Evolutionary conservation across 2,797 vertebrate genomes (phyloP).

Genomic region (Aeoliscus strigatus): DNA sequence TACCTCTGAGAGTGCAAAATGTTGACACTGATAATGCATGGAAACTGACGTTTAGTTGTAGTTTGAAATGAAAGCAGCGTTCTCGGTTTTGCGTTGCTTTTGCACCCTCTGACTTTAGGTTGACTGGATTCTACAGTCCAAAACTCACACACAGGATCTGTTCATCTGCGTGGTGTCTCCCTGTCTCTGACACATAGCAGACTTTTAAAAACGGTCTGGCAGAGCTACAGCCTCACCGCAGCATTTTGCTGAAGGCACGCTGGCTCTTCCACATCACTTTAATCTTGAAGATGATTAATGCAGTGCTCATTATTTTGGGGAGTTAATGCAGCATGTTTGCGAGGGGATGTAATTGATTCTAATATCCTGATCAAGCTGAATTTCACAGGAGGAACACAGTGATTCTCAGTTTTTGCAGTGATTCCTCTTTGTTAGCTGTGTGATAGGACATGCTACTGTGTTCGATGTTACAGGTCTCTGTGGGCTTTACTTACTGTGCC

Average conservation of each 20-base stretch:
- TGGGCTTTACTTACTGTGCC: conserved; percentile 21
- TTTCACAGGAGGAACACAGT: conserved; percentile 56
- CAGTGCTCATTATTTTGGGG: conserved; percentile 36
- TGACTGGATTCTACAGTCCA: too few species aligned
- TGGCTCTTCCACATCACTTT: conserved; percentile 42
- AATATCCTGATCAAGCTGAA: conserved; percentile 64
- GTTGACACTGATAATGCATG: too few species aligned
- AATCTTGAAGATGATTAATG: conserved; percentile 48
- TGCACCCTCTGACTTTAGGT: too few species aligned
- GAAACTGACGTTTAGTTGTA: too few species aligned
- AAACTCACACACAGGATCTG: conserved; percentile 1
- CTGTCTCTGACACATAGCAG: conserved; percentile 28
- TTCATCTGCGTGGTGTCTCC: conserved; percentile 24
- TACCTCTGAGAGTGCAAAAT: too few species aligned
- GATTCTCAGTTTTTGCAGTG: conserved; percentile 20
- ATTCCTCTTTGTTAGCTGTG: conserved; percentile 36
- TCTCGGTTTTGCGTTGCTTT: too few species aligned
- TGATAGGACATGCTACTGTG: conserved; percentile 23
- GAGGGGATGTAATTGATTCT: conserved; percentile 60
- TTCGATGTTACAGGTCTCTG: conserved; percentile 29
- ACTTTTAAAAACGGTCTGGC: too few species aligned
- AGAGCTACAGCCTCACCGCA: conserved; percentile 17
- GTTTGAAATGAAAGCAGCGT: too few species aligned
- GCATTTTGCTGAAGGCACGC: conserved; percentile 39
- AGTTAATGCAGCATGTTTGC: conserved; percentile 50